phyloP scores from a whole-genome alignment of 2,113 vertebrate genomes.

The Myrmophylax atrothorax region DNA sequence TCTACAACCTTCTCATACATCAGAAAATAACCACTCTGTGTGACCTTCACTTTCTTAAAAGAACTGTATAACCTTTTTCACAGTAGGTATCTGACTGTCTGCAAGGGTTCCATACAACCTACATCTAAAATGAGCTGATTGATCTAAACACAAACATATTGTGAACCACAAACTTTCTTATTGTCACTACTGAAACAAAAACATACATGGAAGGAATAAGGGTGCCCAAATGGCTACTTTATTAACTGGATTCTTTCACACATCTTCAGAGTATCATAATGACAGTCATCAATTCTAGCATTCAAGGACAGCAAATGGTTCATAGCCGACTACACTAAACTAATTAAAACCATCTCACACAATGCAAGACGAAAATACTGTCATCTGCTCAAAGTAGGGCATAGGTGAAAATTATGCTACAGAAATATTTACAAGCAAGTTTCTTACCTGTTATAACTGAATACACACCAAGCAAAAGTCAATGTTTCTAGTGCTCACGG shows the following conservation, averaged over 20 bases:
- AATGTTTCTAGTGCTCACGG: not conserved
- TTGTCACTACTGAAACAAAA: not conserved
- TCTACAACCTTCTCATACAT: not conserved
- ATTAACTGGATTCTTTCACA: not conserved
- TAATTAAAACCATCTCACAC: slow-evolving; percentile 40
- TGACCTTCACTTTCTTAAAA: not conserved
- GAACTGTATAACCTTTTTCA: not conserved
- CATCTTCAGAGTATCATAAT: not conserved
- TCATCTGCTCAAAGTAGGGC: not conserved
- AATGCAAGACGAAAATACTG: slow-evolving; percentile 13
- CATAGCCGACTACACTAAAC: not conserved
- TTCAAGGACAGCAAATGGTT: slow-evolving; percentile 26
- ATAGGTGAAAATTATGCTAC: slow-evolving; percentile 17
- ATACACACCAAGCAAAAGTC: not conserved
- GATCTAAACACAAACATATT: not conserved
- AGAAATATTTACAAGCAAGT: not conserved
- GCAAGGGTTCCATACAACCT: not conserved
- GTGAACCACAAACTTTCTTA: not conserved
- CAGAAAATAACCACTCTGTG: not conserved
- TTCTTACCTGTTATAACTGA: slow-evolving; percentile 40
- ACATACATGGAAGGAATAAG: not conserved
- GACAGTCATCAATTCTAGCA: slow-evolving; percentile 38
- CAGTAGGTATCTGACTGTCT: not conserved
- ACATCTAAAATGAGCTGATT: not conserved
- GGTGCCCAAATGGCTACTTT: slow-evolving; percentile 10